A percentile compares a stretch with the other conserved stretches of the same genome.
These are phyloP conservation scores for Tapirus terrestris DNA, from an alignment of 2,113 vertebrate species.

Conservation along the genomic window DNA sequence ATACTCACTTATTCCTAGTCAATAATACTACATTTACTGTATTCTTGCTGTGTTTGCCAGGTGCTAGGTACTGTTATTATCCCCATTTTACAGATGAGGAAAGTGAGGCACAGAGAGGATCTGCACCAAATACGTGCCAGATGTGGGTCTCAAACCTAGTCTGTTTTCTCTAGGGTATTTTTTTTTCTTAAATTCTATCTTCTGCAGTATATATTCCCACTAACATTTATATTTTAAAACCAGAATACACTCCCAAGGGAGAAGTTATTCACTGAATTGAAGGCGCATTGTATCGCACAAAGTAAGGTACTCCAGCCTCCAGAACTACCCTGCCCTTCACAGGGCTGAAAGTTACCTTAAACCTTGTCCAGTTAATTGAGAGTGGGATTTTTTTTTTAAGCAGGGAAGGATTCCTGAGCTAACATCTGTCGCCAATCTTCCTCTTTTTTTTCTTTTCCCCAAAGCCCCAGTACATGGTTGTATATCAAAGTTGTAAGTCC, in stretches of 20 bases:
- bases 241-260: neutral
- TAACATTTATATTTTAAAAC: conserved; percentile 24
- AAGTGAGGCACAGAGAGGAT: neutral
- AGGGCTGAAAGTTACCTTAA: neutral
- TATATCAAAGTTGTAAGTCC: no score
- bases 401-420: no score
- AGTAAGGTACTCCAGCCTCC: neutral
- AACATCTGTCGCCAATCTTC: no score
- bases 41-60: neutral
- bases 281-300: neutral
- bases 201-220: neutral
- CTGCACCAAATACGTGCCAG: neutral
- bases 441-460: no score
- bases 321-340: neutral
- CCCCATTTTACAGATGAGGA: neutral
- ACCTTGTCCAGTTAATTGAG: neutral
- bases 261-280: neutral
- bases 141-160: neutral
- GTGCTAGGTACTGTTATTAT: neutral
- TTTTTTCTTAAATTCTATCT: neutral
- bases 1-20: neutral
- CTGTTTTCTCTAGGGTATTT: neutral
- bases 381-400: neutral
- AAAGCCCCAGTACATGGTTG: no score
- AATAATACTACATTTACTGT: neutral